Evolutionary conservation across 2,888 invertebrate genomes (phyloP).

Genomic region (Syritta pipiens): DNA sequence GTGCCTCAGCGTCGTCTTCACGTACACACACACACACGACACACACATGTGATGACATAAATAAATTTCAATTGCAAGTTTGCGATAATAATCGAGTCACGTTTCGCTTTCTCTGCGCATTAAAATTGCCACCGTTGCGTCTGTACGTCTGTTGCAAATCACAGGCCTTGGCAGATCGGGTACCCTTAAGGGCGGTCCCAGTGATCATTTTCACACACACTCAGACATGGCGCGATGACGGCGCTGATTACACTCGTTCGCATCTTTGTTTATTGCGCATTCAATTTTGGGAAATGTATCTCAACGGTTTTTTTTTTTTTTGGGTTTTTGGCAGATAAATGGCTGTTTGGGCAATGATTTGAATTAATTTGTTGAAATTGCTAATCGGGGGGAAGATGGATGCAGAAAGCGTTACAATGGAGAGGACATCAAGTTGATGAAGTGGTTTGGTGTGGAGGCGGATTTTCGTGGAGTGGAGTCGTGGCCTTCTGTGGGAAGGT

Average conservation of each 20-base stretch:
- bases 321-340: too few relatives aligned
- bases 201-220: neutral
- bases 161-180: neutral
- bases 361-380: slow-evolving; percentile 5
- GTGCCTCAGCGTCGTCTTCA: slow-evolving; percentile 21
- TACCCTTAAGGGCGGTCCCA: slow-evolving; percentile 21
- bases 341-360: neutral
- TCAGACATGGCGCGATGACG: slow-evolving; percentile 22
- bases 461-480: too few relatives aligned
- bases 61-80: slow-evolving; percentile 41
- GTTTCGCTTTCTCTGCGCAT: slow-evolving; percentile 62
- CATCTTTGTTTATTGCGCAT: slow-evolving; percentile 7
- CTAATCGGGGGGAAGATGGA: neutral
- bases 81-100: slow-evolving; percentile 47
- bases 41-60: slow-evolving; percentile 36
- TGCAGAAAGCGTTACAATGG: too few relatives aligned
- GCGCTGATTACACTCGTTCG: too few relatives aligned
- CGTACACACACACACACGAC: too few relatives aligned
- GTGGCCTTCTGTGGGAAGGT: too few relatives aligned
- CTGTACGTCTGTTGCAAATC: neutral
- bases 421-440: too few relatives aligned
- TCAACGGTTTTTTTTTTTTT: too few relatives aligned
- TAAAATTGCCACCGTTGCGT: slow-evolving; percentile 23
- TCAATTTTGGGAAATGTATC: neutral
- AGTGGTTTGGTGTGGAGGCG: too few relatives aligned